Base-by-base conservation (phyloP, 2,113 vertebrate genomes). In the Erythrocebus patas region DNA sequence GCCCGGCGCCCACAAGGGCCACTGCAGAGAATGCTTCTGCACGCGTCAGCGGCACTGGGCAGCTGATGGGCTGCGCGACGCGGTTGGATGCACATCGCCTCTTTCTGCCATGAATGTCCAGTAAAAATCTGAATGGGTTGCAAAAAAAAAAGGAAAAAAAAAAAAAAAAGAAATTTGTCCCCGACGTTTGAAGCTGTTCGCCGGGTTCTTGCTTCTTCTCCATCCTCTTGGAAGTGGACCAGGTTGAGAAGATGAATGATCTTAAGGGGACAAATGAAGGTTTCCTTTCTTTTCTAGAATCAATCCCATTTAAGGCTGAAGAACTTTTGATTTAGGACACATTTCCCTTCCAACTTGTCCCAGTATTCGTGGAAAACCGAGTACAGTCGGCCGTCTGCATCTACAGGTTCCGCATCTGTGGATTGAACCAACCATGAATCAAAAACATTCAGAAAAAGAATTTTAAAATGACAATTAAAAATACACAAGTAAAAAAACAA, bases 1-100 rank as follows among this genome's bases (percentile, higher is more conserved):
- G 48, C 13, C 48, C 48, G 3, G 48, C 3, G 13, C 48, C 48
- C 8, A 17, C 8, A 23, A 22, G 70, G 18, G 11, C 20, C 9
- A 0, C 38, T 73, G 9, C 20, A 4, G 16, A 12, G 38, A 12
- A 32, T 3, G 20, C 9, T 73, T 23, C 72, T 43, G 48, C 0
- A 23, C 23, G 1, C 6, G 22, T 25, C 17, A 40, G n/a, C 35
- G 3, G 18, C 68, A n/a, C 68, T 72, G 68, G 68, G 68, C 8
- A 11, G 18, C 9, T 5, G 0, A 18, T 18, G 68, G 70, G 9
- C n/a, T 72, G 16, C 5, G n/a, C 9, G 2, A 10, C 4, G 0
- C 70, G 22, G n/a, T 5, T 35, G 72, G 59, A 4, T 4, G 45
- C 35, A 0, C 50, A 3, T 30, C 13, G 48, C 13, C 7, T 27